Evolutionary conservation across 2,797 vertebrate species (phyloP).

Genomic region (Anas acuta): DNA sequence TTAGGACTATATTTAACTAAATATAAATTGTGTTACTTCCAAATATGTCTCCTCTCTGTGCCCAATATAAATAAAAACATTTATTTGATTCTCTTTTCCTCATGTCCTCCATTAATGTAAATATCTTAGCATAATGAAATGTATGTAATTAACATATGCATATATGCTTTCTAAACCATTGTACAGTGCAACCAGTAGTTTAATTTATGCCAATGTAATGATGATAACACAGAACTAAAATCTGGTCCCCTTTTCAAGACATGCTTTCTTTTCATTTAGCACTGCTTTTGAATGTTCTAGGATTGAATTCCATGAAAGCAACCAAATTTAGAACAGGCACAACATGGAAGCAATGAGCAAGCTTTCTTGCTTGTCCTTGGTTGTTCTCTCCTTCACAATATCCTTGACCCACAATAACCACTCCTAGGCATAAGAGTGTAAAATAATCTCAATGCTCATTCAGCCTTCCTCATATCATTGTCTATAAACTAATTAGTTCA

Average conservation of each 20-base stretch:
- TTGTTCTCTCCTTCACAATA: constrained; percentile 46
- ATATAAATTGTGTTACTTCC: neutral
- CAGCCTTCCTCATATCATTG: constrained; percentile 20
- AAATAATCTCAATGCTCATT: constrained; percentile 24
- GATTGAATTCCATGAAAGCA: constrained; percentile 40
- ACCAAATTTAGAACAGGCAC: constrained; percentile 35
- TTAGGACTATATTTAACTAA: neutral
- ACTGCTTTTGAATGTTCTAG: constrained; percentile 8
- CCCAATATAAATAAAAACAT: neutral
- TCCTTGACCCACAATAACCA: constrained; percentile 61
- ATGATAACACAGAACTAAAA: neutral
- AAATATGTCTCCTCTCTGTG: neutral
- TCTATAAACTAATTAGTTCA: neutral
- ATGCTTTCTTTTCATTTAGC: constrained; percentile 22
- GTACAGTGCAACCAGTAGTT: neutral
- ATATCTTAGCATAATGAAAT: neutral
- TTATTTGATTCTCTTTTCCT: neutral
- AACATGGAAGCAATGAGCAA: constrained; percentile 8
- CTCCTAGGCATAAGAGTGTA: neutral
- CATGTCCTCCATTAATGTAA: neutral
- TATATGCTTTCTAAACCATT: neutral
- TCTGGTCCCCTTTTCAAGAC: neutral
- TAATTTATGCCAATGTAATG: neutral
- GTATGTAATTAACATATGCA: fast-evolving
- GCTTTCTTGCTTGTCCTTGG: constrained; percentile 55